phyloP scores from a whole-genome alignment of 2,113 vertebrate species.

The Urocynchramus pylzowi region DNA sequence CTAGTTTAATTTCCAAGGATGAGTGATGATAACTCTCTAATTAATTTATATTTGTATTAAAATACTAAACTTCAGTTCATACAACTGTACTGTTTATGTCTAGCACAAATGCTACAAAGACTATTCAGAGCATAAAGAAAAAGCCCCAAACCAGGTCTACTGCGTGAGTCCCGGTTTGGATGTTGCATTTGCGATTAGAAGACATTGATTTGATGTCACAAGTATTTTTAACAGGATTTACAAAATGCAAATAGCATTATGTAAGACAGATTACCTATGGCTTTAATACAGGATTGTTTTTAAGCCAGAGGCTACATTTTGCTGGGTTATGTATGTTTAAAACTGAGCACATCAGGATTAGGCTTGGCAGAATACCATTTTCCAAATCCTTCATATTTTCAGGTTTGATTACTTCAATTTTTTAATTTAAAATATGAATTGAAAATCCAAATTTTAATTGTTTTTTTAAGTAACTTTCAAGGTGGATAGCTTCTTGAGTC shows the following conservation, averaged over 20 bases:
- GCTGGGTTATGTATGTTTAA: constrained; percentile 5
- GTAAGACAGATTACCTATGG: constrained; percentile 60
- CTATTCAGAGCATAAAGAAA: not conserved
- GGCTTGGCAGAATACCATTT: not conserved
- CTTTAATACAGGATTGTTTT: constrained; percentile 53
- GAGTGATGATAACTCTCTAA: not conserved
- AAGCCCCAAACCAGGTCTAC: not conserved
- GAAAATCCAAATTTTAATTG: not conserved
- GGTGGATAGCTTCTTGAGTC: not conserved
- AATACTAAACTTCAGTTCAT: not conserved
- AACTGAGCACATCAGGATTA: not conserved
- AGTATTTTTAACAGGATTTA: constrained; percentile 49
- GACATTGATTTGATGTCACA: constrained; percentile 46
- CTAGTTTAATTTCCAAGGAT: not conserved
- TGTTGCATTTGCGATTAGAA: not conserved
- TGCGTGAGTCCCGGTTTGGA: not conserved
- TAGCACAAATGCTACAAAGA: not conserved
- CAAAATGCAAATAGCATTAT: constrained; percentile 53
- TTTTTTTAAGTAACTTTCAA: not conserved
- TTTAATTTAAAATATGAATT: not conserved
- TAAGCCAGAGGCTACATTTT: constrained; percentile 43
- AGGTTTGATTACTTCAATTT: not conserved
- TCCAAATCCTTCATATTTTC: not conserved
- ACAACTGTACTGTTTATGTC: not conserved
- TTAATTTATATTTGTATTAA: not conserved